Conservation (phyloP, 2,113 vertebrate genomes). For the Pluvialis apricaria region DNA sequence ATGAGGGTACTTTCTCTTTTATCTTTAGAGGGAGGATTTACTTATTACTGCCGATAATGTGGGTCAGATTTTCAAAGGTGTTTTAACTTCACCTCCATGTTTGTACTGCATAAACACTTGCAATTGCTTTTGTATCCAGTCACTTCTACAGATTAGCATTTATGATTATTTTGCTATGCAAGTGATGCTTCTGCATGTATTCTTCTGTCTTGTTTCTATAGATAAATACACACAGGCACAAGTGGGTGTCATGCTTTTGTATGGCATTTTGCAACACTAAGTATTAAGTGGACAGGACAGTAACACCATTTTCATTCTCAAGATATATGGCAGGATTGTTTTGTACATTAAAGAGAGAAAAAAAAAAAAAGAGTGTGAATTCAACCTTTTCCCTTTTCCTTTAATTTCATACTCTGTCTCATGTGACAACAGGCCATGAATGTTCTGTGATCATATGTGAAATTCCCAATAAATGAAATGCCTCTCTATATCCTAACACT, state of each 20-base stretch:
- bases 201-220: neutral
- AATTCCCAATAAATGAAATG: neutral
- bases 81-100: conserved; percentile 50
- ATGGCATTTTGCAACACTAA: neutral
- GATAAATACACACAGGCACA: neutral
- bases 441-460: neutral
- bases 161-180: conserved; percentile 21
- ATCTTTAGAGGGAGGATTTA: conserved; percentile 57
- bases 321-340: neutral
- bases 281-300: neutral
- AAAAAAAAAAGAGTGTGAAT: neutral
- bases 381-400: neutral
- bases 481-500: neutral
- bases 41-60: conserved; percentile 47
- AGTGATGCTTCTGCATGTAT: neutral
- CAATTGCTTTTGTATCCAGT: conserved; percentile 39
- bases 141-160: conserved; percentile 18
- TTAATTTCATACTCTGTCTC: neutral
- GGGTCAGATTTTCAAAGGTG: conserved; percentile 57
- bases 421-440: neutral
- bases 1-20: conserved; percentile 59
- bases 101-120: conserved; percentile 46
- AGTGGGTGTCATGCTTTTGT: conserved; percentile 15
- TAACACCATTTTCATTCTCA: neutral
- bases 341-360: neutral